Base-by-base conservation (phyloP, 2,888 invertebrate species). In the Andricus curvator region DNA sequence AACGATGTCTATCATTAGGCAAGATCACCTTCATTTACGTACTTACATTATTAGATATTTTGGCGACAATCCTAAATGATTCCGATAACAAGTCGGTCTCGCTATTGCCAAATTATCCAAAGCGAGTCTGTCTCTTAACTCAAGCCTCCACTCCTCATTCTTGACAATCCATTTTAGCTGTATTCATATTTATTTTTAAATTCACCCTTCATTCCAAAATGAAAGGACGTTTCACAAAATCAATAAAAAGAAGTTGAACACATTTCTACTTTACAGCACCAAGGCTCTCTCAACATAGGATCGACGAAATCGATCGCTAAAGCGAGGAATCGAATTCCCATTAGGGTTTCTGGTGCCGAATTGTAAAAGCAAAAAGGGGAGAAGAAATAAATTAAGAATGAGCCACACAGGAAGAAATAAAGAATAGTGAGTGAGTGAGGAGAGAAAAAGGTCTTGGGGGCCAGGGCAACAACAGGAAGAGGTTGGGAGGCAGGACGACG, bases 61-160 rank as follows among this genome's bases (percentile, higher is more conserved):
- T 86, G 86, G 85, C 86, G 84, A 82, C 77, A 85, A 86, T 84
- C 84, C 84, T 85, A 84, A 80, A 84, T 83, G 84, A 85, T 86
- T 84, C 82, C 85, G 85, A 85, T 85, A 85, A 85, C 82, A 78
- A 78, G 66, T 37, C 62, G 78, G 66, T 41, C 48, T 77, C 64
- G 77, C 79, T 80, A 83, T 78, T 86, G 85, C 85, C 86, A 86
- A 85, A 77, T 78, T 51, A 44, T 70, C 44, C 37, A 22, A 62
- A 62, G 25, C 25, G n/a, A 62, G 13, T 62, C 13, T 25, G 62
- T 62, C 25, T 25, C 25, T 56, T n/a, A n/a, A n/a, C n/a, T 56
- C 9, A n/a, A 56, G 56, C n/a, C 9, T 9, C n/a, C 0, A n/a
- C 4, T 56, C 8, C n/a, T 20, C n/a, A 56, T 20, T 56, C 8